Evolutionary conservation across 2,113 vertebrate species (phyloP).

Genomic region (Vanacampus margaritifer): DNA sequence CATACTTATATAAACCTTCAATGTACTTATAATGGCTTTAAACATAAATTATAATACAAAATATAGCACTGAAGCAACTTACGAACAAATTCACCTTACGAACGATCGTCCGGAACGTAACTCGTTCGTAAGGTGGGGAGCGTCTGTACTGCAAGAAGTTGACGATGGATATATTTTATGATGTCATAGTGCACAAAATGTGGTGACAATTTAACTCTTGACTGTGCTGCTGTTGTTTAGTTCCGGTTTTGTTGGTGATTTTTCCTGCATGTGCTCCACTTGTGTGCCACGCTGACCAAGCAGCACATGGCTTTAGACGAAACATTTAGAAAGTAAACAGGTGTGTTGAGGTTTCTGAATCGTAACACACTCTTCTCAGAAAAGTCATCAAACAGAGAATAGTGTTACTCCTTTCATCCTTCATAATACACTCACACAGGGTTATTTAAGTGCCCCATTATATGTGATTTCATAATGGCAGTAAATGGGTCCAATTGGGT

Average conservation of each 20-base stretch:
- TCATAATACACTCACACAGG: not conserved
- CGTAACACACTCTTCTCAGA: not conserved
- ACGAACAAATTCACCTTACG: no score
- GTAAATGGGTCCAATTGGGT: slow-evolving; percentile 19
- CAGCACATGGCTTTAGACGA: not conserved
- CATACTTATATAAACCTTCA: no score
- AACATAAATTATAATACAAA: no score
- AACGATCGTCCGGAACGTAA: no score
- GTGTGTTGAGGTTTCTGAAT: not conserved
- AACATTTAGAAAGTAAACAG: not conserved
- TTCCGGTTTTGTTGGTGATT: no score
- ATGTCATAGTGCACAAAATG: not conserved
- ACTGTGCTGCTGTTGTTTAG: no score
- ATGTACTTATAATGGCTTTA: no score
- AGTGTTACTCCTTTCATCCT: not conserved
- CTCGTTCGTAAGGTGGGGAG: no score
- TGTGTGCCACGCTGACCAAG: no score
- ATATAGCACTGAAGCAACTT: no score
- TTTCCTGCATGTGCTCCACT: no score
- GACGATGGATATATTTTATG: not conserved
- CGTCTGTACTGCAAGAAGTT: not conserved
- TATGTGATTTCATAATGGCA: slow-evolving; percentile 4
- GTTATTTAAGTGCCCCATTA: not conserved
- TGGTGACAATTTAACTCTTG: not conserved
- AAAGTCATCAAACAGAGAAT: no score